Conservation (phyloP, 2,888 invertebrate genomes). For the Tanypteryx hageni region DNA sequence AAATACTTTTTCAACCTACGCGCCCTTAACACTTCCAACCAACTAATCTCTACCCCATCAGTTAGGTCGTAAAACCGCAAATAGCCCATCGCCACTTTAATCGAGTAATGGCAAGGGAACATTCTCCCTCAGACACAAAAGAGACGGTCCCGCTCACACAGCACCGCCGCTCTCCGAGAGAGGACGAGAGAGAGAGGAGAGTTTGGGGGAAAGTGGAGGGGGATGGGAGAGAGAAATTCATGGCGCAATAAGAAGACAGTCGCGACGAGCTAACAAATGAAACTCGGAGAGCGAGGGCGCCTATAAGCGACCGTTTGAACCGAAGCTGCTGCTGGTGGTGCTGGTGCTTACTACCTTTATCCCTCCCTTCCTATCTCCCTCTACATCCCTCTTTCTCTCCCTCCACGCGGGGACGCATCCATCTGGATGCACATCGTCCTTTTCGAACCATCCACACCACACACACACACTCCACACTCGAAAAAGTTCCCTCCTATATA, state of each 20-base stretch:
- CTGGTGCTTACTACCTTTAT: background rate
- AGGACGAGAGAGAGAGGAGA: background rate
- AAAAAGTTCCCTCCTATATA: background rate
- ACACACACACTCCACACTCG: background rate
- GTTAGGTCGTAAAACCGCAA: conserved; percentile 35
- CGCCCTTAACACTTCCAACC: conserved; percentile 32
- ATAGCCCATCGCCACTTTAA: conserved; percentile 32
- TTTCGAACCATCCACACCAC: conserved; percentile 7
- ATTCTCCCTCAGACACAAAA: background rate
- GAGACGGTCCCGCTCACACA: background rate
- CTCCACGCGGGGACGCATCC: conserved; percentile 13
- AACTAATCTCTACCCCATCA: conserved; percentile 32
- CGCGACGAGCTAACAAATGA: conserved; percentile 20
- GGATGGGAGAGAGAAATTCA: background rate
- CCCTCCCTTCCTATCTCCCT: background rate
- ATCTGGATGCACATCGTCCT: conserved; percentile 32
- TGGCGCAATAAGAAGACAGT: conserved; percentile 42
- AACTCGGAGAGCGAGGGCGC: background rate
- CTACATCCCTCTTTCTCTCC: background rate
- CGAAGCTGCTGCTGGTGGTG: background rate
- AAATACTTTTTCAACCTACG: conserved; percentile 11
- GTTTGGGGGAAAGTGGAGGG: background rate
- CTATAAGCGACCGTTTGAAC: conserved; percentile 33
- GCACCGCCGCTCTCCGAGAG: background rate
- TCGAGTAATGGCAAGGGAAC: conserved; percentile 31